Percentiles rank a stretch among this genome's conserved stretches.
Evolutionary conservation across 2,797 vertebrate species (phyloP).

Genomic region (Lithobates pipiens): DNA sequence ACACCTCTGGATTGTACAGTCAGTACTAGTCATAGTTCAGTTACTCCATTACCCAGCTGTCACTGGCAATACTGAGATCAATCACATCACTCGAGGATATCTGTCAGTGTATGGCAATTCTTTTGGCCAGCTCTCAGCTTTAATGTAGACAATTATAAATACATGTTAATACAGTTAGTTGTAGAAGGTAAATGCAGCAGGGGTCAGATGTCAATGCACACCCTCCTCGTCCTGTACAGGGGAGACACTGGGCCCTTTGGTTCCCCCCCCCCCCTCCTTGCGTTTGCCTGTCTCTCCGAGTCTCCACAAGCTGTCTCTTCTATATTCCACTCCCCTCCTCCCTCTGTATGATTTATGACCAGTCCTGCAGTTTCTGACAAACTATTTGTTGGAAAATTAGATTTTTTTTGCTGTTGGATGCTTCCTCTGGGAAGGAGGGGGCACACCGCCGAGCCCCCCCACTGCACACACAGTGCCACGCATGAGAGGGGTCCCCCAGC

Average conservation of each 20-base stretch:
- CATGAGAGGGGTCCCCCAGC: conserved; percentile 78
- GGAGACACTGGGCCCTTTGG: neutral
- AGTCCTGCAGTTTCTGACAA: conserved; percentile 93
- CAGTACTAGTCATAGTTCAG: no score
- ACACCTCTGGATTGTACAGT: neutral
- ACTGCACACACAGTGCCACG: conserved; percentile 63
- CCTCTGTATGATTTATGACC: conserved; percentile 89
- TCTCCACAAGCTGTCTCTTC: conserved; percentile 52
- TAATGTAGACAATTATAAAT: neutral
- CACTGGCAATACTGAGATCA: neutral
- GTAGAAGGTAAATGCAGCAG: neutral
- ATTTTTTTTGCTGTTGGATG: conserved; percentile 88
- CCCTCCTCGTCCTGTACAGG: conserved; percentile 10
- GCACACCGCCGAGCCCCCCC: conserved; percentile 68
- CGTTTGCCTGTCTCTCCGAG: conserved; percentile 39
- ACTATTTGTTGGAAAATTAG: conserved; percentile 97
- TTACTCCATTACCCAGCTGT: neutral
- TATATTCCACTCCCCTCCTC: conserved; percentile 57
- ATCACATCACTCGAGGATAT: neutral
- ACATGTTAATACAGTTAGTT: neutral
- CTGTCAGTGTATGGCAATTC: no score
- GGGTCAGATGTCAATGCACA: conserved; percentile 1
- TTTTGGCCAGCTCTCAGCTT: no score
- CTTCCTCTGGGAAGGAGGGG: conserved; percentile 89
- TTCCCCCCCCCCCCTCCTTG: neutral